A percentile compares a stretch with the other conserved stretches of the same genome.
phyloP scores from a whole-genome alignment of 1,140 invertebrate species.

The Monomorium pharaonis region DNA sequence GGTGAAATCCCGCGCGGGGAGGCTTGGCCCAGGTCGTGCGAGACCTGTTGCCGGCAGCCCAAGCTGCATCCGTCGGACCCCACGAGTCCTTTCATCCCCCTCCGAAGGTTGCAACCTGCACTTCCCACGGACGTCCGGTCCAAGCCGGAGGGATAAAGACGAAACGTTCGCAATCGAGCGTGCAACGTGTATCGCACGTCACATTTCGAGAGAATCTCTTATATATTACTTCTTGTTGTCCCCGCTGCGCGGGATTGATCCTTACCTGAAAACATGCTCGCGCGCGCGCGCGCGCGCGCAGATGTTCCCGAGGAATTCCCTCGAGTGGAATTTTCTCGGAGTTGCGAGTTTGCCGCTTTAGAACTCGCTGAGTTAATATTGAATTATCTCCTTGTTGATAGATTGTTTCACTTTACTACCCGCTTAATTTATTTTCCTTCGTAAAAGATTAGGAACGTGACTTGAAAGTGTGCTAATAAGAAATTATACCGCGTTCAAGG shows the following conservation, averaged over 20 bases:
- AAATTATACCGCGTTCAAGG: conserved; percentile 29
- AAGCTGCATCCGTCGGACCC: conserved; percentile 57
- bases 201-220: conserved; percentile 35
- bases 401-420: conserved; percentile 25
- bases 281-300: conserved; percentile 17
- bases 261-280: conserved; percentile 40
- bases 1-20: conserved; percentile 75
- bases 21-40: conserved; percentile 69
- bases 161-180: conserved; percentile 43
- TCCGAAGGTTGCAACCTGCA: conserved; percentile 70
- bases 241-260: neutral
- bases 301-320: conserved; percentile 41
- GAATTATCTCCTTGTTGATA: conserved; percentile 40
- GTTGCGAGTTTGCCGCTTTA: neutral
- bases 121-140: conserved; percentile 78
- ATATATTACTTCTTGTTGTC: neutral
- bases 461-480: conserved; percentile 47
- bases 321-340: conserved; percentile 14
- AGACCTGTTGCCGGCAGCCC: conserved; percentile 70
- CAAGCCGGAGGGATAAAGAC: conserved; percentile 9
- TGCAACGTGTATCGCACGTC: conserved; percentile 20
- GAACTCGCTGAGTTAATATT: conserved; percentile 47
- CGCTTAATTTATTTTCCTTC: conserved; percentile 11
- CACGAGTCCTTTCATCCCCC: conserved; percentile 43
- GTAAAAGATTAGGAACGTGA: conserved; percentile 50